Percentiles rank a stretch among this genome's conserved stretches.
Conservation (phyloP, 1,140 invertebrate genomes). For the Drosophila albomicans region DNA sequence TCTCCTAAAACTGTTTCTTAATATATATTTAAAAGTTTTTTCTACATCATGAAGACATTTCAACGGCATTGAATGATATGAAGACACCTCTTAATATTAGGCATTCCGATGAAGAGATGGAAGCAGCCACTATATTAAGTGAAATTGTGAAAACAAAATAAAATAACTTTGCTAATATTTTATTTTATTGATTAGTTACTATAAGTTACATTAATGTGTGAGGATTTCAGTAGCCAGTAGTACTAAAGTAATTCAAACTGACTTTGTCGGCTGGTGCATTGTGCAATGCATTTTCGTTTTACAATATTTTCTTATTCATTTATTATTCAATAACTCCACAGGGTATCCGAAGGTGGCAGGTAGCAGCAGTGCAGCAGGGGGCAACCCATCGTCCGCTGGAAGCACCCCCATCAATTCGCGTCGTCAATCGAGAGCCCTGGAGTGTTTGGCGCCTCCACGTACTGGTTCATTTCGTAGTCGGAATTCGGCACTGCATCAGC, state of each 20-base stretch:
- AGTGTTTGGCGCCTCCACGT: constrained; percentile 87
- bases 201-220: too few relatives aligned
- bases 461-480: constrained; percentile 88
- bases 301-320: constrained; percentile 1
- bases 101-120: too few relatives aligned
- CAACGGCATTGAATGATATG: too few relatives aligned
- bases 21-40: constrained; percentile 14
- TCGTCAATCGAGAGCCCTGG: constrained; percentile 86
- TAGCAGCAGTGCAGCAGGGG: constrained; percentile 83
- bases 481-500: constrained; percentile 83
- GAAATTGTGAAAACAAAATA: too few relatives aligned
- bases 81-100: constrained; percentile 15
- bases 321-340: constrained; percentile 24
- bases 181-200: too few relatives aligned
- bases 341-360: constrained; percentile 73
- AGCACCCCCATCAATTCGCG: constrained; percentile 73
- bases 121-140: too few relatives aligned
- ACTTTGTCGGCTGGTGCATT: not conserved
- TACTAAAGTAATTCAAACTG: not conserved
- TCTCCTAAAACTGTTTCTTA: constrained; percentile 8
- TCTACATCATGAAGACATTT: too few relatives aligned
- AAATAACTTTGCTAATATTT: too few relatives aligned
- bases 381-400: constrained; percentile 55
- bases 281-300: not conserved
- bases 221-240: too few relatives aligned